Evolutionary conservation across 1,140 invertebrate species (phyloP).

Genomic region (Belonocnema kinseyi): DNA sequence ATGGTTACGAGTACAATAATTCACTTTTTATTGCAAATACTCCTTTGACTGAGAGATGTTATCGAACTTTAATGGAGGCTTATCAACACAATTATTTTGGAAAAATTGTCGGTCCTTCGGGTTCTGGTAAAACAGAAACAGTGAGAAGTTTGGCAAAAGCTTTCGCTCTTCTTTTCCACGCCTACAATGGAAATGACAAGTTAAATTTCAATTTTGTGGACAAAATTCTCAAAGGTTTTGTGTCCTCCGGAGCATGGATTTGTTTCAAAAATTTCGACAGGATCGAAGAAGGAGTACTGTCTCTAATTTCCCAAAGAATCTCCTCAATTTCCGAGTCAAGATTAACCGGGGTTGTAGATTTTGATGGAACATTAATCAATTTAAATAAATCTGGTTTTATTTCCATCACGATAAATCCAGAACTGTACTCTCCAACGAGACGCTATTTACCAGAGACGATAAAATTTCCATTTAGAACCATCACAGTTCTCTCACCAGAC

Average conservation of each 20-base stretch:
- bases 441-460: constrained; percentile 81
- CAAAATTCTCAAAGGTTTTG: constrained; percentile 80
- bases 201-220: constrained; percentile 80
- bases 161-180: constrained; percentile 80
- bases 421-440: constrained; percentile 74
- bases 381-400: constrained; percentile 80
- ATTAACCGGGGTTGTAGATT: constrained; percentile 73
- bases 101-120: constrained; percentile 80
- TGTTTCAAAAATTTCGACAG: constrained; percentile 84
- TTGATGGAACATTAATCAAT: constrained; percentile 79
- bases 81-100: constrained; percentile 79
- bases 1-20: constrained; percentile 88
- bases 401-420: constrained; percentile 81
- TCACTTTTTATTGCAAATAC: constrained; percentile 90
- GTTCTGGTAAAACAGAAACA: constrained; percentile 84
- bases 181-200: constrained; percentile 82
- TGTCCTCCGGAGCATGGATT: constrained; percentile 82
- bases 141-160: constrained; percentile 82
- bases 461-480: constrained; percentile 81
- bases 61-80: constrained; percentile 92
- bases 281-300: constrained; percentile 78
- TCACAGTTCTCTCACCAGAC: constrained; percentile 84
- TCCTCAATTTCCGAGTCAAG: constrained; percentile 75
- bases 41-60: constrained; percentile 93
- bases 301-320: constrained; percentile 77